phyloP scores from a whole-genome alignment of 2,113 vertebrate species.

The Perca flavescens region DNA sequence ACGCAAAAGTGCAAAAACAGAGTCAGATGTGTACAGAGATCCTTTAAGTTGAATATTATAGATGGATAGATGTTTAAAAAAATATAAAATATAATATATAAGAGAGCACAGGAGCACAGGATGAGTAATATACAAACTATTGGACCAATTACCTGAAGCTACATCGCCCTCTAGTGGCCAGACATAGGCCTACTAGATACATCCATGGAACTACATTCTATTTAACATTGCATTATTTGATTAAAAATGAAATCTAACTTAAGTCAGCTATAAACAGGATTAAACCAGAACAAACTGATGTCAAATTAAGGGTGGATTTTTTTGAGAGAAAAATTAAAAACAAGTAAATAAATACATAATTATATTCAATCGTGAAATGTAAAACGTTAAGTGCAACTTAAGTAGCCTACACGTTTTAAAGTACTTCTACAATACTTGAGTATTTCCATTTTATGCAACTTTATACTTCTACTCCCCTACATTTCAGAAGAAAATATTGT shows the following conservation, averaged over 20 bases:
- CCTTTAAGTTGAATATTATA: background rate
- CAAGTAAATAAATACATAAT: too few relatives aligned
- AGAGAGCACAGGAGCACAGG: background rate
- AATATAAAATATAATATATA: background rate
- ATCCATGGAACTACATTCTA: background rate
- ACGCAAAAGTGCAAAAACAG: slow-evolving; percentile 44
- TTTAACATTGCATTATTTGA: background rate
- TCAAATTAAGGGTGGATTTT: background rate
- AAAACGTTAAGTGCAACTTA: too few relatives aligned
- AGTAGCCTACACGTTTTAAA: too few relatives aligned
- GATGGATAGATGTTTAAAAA: too few relatives aligned
- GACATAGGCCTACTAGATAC: background rate
- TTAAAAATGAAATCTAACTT: background rate
- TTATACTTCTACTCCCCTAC: too few relatives aligned
- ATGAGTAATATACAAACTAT: background rate
- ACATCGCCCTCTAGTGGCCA: slow-evolving; percentile 9
- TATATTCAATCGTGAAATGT: too few relatives aligned
- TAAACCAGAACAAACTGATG: background rate
- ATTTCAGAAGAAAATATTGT: too few relatives aligned
- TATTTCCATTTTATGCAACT: too few relatives aligned
- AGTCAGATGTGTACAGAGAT: slow-evolving; percentile 27
- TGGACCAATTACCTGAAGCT: background rate
- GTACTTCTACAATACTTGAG: too few relatives aligned
- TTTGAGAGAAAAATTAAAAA: too few relatives aligned
- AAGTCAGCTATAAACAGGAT: background rate